A percentile compares a stretch with the other conserved stretches of the same genome.
phyloP scores from a whole-genome alignment of 23 tunicate genomes.

The Trididemnum clinides region DNA sequence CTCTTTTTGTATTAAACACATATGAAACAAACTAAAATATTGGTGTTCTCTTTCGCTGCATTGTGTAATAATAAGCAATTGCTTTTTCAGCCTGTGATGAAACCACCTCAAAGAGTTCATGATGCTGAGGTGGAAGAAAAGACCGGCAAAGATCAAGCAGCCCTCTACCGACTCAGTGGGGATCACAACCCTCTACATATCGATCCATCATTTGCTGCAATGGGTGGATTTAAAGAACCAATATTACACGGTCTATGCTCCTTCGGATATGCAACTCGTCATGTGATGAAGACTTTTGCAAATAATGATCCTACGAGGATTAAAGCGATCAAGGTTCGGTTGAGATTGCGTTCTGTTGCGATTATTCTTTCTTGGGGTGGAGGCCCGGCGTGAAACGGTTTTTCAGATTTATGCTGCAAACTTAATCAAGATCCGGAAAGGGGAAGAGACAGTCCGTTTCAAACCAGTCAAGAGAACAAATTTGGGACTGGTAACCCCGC shows the following conservation, averaged over 20 bases:
- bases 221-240: conserved; percentile 96
- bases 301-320: conserved; percentile 73
- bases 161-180: conserved; percentile 87
- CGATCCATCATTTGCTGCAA: conserved; percentile 94
- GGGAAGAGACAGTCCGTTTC: no score
- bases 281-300: conserved; percentile 77
- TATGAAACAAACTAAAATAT: no score
- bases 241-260: conserved; percentile 97
- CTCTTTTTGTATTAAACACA: no score
- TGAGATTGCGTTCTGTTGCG: no score
- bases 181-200: conserved; percentile 96
- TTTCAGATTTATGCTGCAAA: no score
- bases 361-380: no score
- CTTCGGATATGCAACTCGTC: conserved; percentile 87
- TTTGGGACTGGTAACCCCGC: no score
- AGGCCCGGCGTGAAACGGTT: no score
- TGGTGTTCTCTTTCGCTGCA: no score
- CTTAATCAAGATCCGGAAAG: no score
- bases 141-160: conserved; percentile 87
- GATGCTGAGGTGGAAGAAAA: conserved; percentile 76
- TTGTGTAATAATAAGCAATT: no score
- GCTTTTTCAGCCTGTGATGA: conserved; percentile 29
- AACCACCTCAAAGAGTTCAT: conserved; percentile 86
- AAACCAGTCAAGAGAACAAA: no score
- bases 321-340: conserved; percentile 87